Percentiles rank a stretch among this genome's conserved stretches.
These are phyloP conservation scores for Dipodomys spectabilis DNA, from an alignment of 2,113 vertebrate species.

Conservation along the genomic window DNA sequence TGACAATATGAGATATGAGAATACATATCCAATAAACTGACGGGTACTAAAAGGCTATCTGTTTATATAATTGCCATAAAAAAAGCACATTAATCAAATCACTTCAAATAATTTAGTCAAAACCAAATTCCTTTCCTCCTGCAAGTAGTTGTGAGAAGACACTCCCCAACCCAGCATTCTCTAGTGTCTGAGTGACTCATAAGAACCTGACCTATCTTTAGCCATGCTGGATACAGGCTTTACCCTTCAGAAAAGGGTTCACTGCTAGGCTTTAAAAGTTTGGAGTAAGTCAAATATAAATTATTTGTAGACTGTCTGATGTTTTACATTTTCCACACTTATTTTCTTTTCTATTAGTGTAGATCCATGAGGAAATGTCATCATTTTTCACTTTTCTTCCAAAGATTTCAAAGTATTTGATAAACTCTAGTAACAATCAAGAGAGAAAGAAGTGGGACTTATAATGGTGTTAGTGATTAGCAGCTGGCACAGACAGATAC, in stretches of 20 bases:
- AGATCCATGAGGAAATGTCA: neutral
- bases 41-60: neutral
- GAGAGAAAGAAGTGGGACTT: neutral
- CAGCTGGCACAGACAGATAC: neutral
- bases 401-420: slow-evolving; percentile 40
- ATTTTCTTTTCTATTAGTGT: neutral
- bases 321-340: neutral
- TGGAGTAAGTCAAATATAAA: slow-evolving; percentile 20
- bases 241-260: neutral
- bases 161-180: neutral
- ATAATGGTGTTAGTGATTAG: neutral
- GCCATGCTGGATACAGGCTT: too few relatives aligned
- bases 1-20: neutral
- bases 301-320: neutral
- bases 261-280: neutral
- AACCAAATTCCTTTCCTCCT: slow-evolving; percentile 37
- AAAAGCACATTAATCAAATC: neutral
- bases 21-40: neutral
- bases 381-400: slow-evolving; percentile 6
- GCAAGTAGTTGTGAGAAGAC: neutral
- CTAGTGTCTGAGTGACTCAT: neutral
- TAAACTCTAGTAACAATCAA: neutral
- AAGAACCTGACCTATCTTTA: neutral
- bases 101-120: slow-evolving; percentile 45
- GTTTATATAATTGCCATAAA: neutral